These are phyloP conservation scores for Parnassius apollo DNA, from an alignment of 2,888 invertebrate species.

Conservation along the genomic window DNA sequence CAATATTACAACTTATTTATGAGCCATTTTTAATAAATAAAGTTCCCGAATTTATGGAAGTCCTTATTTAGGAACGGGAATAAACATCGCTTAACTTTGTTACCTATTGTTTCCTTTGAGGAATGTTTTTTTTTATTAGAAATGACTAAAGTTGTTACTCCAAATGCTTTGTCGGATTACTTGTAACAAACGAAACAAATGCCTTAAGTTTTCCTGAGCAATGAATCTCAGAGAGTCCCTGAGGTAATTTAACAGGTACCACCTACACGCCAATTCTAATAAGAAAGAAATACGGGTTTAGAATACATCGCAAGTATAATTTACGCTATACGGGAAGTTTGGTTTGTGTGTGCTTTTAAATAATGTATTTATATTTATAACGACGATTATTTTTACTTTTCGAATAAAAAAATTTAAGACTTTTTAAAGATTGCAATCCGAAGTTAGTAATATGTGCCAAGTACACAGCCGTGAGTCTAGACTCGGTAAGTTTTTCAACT, in stretches of 20 bases:
- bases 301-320: constrained; percentile 8
- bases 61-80: constrained; percentile 17
- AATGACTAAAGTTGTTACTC: constrained; percentile 23
- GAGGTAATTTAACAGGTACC: constrained; percentile 16
- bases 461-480: too few species aligned
- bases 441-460: too few species aligned
- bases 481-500: too few species aligned
- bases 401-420: too few species aligned
- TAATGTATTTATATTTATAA: too few species aligned
- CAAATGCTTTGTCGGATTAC: constrained; percentile 24
- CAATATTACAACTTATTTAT: too few species aligned
- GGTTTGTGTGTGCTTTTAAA: too few species aligned
- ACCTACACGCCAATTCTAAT: constrained; percentile 14
- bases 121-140: constrained; percentile 24
- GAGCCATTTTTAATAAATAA: neutral
- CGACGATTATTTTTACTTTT: too few species aligned
- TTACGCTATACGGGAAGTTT: too few species aligned
- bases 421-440: too few species aligned
- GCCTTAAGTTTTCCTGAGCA: constrained; percentile 18
- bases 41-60: constrained; percentile 7
- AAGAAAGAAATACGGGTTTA: constrained; percentile 20
- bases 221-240: constrained; percentile 21
- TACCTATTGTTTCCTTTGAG: constrained; percentile 20
- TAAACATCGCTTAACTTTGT: constrained; percentile 21
- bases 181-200: constrained; percentile 24